Evolutionary conservation across 2,888 invertebrate genomes (phyloP), one percentile per base, ranked within the genome.

Genomic region (Prosopocoilus inquinatus): DNA sequence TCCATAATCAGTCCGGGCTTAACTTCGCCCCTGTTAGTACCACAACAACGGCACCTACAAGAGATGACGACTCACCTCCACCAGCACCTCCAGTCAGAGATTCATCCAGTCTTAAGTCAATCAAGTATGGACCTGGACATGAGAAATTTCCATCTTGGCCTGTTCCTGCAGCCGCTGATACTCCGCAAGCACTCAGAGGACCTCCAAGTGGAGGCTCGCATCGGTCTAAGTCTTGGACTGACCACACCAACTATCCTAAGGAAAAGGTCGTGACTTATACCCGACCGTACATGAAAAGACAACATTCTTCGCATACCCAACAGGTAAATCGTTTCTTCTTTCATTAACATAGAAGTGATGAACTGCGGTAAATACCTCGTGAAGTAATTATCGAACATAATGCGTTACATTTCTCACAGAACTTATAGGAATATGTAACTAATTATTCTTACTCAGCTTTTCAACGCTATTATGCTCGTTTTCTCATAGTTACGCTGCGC

Each of bases 101-200:
- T 75, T 82, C 85, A 28, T 84, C 86, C 59, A 85, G 84, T 69
- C 81, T 87, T 71, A 85, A 84, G 72, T 82, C 82, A 64, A 81
- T 85, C 67, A 83, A 83, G 66, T 85, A 85, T 76, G 85, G 86
- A 44, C 84, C 86, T 56, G 86, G 85, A 58, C 88, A 88, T 79
- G 88, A 88, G 74, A 88, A 88, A 71, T 88, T 84, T 70, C 88
- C 88, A 1, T 87, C 87, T 58, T 88, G 88, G 88, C 88, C 89
- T 11, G 86, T 85, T 62, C 82, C 84, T 36, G 82, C 83, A 32
- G 81, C 84, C 32, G 81, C 82, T 57, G 80, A 82, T 57, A 78
- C 80, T 54, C 78, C 81, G 39, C 75, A 78, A 70, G 68, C 75
- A 59, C 68, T 75, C 64, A 77, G 69, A 66, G 74, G 66, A 59